Base-by-base conservation (phyloP, 2,113 vertebrate species). In the Phylloscopus trochiloides region DNA sequence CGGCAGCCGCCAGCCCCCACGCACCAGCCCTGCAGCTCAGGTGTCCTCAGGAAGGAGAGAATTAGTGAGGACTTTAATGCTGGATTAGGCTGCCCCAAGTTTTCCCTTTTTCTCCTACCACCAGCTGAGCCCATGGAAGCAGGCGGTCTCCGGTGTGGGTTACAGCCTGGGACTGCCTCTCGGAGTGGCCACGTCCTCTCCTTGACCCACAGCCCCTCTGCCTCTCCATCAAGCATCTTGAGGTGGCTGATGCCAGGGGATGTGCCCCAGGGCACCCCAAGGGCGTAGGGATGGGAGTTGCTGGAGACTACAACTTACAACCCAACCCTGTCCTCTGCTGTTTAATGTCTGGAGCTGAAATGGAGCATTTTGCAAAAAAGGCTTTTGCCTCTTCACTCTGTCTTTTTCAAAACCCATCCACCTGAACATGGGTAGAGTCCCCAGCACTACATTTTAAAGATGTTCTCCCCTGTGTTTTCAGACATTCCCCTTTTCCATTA, bases 41-140 rank as follows among this genome's bases (percentile, higher is more conserved):
- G 94, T 96, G 86, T 97, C 96, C 91, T 82, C 84, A 97, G 96
- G 94, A 97, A 97, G 92, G 73, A 94, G 78, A 87, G 91, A 95
- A 95, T 97, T 89, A 90, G 58, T 40, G 29, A 75, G 32, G n/a
- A 83, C 88, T 94, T 92, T 92, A 74, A 92, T 70, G 82, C 48
- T 93, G 92, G 92, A 97, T 95, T 94, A 96, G 63, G 55, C 68
- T 78, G 75, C 55, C 63, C 55, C 51, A 85, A 48, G 47, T 80
- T 90, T 77, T 73, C 73, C 79, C 82, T 70, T 78, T 68, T 51
- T 78, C 79, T 96, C 73, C 43, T 68, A 48, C 54, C 40, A 52
- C 14, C 59, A 68, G 83, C 59, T 94, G 66, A 91, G 70, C 48
- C 17, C 5, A 1, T 74, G 80, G 38, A 85, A 82, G 86, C 22